phyloP scores from a whole-genome alignment of 2,888 invertebrate species.

The Lepidonotus clava region DNA sequence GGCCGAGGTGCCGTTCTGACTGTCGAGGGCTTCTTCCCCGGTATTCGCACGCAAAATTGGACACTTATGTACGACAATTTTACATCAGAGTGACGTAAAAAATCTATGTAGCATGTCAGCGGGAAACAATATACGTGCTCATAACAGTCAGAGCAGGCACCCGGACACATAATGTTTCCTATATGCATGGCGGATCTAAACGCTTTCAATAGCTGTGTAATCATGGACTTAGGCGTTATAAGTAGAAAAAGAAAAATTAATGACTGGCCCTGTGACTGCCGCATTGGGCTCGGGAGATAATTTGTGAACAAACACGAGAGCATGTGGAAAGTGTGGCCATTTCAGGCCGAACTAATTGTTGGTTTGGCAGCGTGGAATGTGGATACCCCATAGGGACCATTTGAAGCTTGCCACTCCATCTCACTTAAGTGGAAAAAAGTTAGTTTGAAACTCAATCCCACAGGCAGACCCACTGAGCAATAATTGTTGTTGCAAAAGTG shows the following conservation, averaged over 20 bases:
- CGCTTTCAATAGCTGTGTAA: neutral
- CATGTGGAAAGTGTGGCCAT: neutral
- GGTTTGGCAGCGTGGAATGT: neutral
- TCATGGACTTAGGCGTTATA: neutral
- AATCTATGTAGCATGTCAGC: neutral
- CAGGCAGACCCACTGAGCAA: neutral
- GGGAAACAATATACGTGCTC: slow-evolving; percentile 2
- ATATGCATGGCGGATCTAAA: neutral
- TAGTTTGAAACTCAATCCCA: slow-evolving; percentile 19
- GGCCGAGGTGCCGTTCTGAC: no score
- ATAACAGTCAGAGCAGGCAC: neutral
- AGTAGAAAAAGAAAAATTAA: neutral
- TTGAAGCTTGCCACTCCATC: neutral
- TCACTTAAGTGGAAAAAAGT: slow-evolving; percentile 3
- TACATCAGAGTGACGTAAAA: slow-evolving; percentile 8
- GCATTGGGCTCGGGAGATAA: neutral
- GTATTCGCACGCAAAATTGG: neutral
- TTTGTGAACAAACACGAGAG: slow-evolving; percentile 2
- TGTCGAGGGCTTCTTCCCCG: neutral
- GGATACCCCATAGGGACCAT: slow-evolving; percentile 3
- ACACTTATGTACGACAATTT: neutral
- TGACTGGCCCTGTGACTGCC: neutral
- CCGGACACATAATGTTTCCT: neutral
- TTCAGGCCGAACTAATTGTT: neutral
- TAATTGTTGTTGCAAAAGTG: neutral